Conservation (phyloP, 1,140 invertebrate genomes). For the Ostrea denselamellosa region DNA sequence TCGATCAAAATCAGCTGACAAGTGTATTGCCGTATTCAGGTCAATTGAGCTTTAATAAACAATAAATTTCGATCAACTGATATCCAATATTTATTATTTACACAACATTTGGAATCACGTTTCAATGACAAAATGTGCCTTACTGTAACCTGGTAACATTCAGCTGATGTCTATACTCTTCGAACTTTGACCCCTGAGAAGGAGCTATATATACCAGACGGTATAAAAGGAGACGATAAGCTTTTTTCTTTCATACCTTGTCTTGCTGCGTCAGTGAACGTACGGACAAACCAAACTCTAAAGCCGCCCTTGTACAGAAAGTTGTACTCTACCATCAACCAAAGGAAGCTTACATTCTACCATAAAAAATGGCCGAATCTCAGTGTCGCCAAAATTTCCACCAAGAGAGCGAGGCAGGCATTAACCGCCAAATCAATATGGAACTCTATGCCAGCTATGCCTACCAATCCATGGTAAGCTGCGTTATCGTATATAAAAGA, state of each 20-base stretch:
- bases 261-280: conserved; percentile 42
- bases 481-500: neutral
- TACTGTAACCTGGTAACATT: neutral
- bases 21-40: neutral
- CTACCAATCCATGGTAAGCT: conserved; percentile 89
- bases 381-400: conserved; percentile 87
- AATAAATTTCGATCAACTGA: neutral
- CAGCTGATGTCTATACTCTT: neutral
- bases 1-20: too few species aligned
- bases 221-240: neutral
- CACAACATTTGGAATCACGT: neutral
- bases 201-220: neutral
- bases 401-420: conserved; percentile 85
- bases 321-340: conserved; percentile 8
- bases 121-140: neutral
- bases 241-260: neutral
- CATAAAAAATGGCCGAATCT: conserved; percentile 65
- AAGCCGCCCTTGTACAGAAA: neutral
- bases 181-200: neutral
- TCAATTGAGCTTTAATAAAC: neutral
- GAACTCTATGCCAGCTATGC: conserved; percentile 91
- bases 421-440: conserved; percentile 94
- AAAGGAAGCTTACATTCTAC: neutral
- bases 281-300: conserved; percentile 15
- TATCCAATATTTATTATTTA: neutral